These are phyloP conservation scores for Lithophane socia DNA, from an alignment of 2,888 invertebrate genomes.

Conservation along the genomic window DNA sequence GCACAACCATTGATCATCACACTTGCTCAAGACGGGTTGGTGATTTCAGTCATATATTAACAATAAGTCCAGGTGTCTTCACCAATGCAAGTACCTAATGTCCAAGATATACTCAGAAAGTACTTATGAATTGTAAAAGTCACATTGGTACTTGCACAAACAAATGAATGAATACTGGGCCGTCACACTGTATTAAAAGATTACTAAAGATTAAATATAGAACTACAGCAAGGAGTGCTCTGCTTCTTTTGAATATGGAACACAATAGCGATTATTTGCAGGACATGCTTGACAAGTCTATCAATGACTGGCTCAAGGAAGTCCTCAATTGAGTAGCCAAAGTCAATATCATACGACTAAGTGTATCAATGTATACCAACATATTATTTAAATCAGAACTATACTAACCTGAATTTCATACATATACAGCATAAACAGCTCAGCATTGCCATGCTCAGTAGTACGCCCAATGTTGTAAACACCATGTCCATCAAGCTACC, in stretches of 20 bases:
- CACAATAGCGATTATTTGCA: slow-evolving; percentile 30
- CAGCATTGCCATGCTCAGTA: slow-evolving; percentile 74
- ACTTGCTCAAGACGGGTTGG: too few relatives aligned
- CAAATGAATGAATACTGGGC: too few relatives aligned
- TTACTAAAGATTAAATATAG: not conserved
- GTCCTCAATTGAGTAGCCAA: slow-evolving; percentile 32
- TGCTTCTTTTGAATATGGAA: slow-evolving; percentile 12
- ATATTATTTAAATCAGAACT: not conserved
- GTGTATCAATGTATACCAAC: not conserved
- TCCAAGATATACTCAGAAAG: too few relatives aligned
- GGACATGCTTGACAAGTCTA: slow-evolving; percentile 11
- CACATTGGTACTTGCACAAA: too few relatives aligned
- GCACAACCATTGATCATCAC: too few relatives aligned
- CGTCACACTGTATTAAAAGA: not conserved
- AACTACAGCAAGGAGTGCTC: not conserved
- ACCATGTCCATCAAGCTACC: slow-evolving; percentile 74
- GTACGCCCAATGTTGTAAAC: slow-evolving; percentile 70
- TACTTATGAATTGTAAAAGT: too few relatives aligned
- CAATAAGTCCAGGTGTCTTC: too few relatives aligned
- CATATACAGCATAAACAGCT: slow-evolving; percentile 80
- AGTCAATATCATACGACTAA: not conserved
- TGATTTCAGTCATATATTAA: too few relatives aligned
- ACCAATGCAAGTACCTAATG: too few relatives aligned
- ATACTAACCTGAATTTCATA: slow-evolving; percentile 80
- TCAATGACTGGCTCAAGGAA: slow-evolving; percentile 28